Evolutionary conservation across 2,113 vertebrate genomes (phyloP), one percentile per base, ranked within the genome.

Genomic region (Lophotis ruficrista): DNA sequence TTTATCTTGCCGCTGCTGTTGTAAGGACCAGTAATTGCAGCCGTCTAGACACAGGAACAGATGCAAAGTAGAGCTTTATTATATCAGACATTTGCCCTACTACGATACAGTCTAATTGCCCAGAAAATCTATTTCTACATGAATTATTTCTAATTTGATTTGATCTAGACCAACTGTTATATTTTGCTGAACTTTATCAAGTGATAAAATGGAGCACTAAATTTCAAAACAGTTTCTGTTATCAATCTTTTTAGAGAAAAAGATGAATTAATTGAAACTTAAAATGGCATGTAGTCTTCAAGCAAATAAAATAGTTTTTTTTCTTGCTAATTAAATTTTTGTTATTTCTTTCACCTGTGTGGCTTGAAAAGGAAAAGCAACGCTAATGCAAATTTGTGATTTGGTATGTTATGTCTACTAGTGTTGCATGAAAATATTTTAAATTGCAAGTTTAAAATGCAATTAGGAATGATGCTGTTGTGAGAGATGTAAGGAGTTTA

Each of bases 51-150:
- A 97, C 95, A 97, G 96, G 98, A 98, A 98, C 98, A 98, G 98
- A 99, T 98, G 98, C 98, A 98, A 97, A 98, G 98, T 97, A 98
- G 98, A 98, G 96, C 97, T 97, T 98, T 97, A 98, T 98, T 98
- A 97, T 97, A 97, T 97, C 97, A 99, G 99, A 99, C 98, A 98
- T 99, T 98, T 98, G 98, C 98, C 98, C 98, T 98, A 97, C 98
- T 97, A 98, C 35, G 94, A 97, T 98, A 98, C 98, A 98, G 98
- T 99, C 99, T 99, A 99, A 99, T 99, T 99, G 99, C 98, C 98
- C 98, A 99, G 99, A 99, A 99, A 99, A 99, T 99, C 98, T 98
- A 98, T 98, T 99, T 99, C 99, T 99, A 99, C 96, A 95, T 98
- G 98, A 98, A 98, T 98, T 98, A 99, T 99, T 98, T 98, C 98